These are phyloP conservation scores for Pinctada fucata DNA, from an alignment of 2,888 invertebrate species.

Conservation along the genomic window DNA sequence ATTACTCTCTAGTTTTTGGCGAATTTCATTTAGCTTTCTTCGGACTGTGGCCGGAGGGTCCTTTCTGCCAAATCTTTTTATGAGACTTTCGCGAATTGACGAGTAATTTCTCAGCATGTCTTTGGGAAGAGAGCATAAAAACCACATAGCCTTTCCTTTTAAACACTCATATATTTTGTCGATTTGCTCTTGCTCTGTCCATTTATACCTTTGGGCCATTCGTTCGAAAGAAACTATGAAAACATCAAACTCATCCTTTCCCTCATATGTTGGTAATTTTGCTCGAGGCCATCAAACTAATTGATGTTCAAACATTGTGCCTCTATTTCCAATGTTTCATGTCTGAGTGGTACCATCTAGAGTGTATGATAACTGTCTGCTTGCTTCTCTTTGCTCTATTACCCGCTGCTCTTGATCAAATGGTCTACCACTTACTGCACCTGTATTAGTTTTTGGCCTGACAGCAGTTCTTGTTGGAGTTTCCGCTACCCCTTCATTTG, in stretches of 20 bases:
- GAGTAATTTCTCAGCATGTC: not conserved
- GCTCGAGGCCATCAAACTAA: no score
- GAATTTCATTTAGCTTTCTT: slow-evolving; percentile 18
- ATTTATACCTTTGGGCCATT: not conserved
- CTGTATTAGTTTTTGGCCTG: not conserved
- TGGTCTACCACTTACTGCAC: not conserved
- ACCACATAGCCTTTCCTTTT: slow-evolving; percentile 14
- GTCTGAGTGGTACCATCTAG: no score
- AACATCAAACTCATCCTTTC: slow-evolving; percentile 8
- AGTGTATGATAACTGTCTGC: no score
- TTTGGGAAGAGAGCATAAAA: not conserved
- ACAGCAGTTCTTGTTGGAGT: not conserved
- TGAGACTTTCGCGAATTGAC: not conserved
- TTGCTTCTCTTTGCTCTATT: not conserved
- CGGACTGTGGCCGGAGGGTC: slow-evolving; percentile 24
- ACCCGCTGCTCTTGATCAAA: slow-evolving; percentile 1
- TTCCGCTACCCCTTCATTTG: not conserved
- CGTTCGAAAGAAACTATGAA: not conserved
- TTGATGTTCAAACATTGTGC: no score
- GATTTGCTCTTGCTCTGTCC: not conserved
- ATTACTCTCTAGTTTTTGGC: slow-evolving; percentile 12
- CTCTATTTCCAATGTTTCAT: no score
- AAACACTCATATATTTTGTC: not conserved
- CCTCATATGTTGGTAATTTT: slow-evolving; percentile 12
- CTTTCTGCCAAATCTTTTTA: slow-evolving; percentile 7